These are phyloP conservation scores for Drosophila silvestris DNA, from an alignment of 2,888 invertebrate species.

Conservation along the genomic window DNA sequence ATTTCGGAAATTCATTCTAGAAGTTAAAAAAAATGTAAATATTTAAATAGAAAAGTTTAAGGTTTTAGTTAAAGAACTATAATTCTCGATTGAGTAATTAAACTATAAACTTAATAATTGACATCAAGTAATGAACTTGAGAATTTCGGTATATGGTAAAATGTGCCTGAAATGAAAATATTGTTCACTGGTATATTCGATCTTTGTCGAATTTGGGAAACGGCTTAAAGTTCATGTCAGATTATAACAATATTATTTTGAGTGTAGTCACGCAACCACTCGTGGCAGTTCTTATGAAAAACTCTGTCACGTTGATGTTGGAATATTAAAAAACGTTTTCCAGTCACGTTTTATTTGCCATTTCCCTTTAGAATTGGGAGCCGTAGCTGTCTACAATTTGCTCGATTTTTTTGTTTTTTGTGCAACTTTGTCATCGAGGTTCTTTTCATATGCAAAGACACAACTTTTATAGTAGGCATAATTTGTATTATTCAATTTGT, in stretches of 20 bases:
- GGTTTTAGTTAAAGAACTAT: not conserved
- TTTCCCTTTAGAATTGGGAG: constrained; percentile 15
- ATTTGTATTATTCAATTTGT: not conserved
- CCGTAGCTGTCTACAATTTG: constrained; percentile 1
- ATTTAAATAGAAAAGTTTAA: not conserved
- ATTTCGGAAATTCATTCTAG: not conserved
- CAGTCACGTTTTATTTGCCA: constrained; percentile 4
- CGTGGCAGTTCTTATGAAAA: constrained; percentile 27
- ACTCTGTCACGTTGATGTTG: constrained; percentile 54
- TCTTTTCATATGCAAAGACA: constrained; percentile 3
- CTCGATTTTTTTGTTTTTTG: constrained; percentile 4
- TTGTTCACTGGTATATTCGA: not conserved
- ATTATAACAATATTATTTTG: not conserved
- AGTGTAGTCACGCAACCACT: not conserved
- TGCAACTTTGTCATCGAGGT: constrained; percentile 39
- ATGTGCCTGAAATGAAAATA: not conserved
- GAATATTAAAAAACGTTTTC: constrained; percentile 51
- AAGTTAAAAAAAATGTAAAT: not conserved
- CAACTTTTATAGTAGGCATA: not conserved
- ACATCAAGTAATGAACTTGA: not conserved
- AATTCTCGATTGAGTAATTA: not conserved
- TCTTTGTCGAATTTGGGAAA: not conserved
- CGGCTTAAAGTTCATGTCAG: not conserved
- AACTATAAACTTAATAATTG: not conserved
- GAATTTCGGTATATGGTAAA: too few species aligned